phyloP scores from a whole-genome alignment of 2,113 vertebrate genomes.

The Sceloporus undulatus region DNA sequence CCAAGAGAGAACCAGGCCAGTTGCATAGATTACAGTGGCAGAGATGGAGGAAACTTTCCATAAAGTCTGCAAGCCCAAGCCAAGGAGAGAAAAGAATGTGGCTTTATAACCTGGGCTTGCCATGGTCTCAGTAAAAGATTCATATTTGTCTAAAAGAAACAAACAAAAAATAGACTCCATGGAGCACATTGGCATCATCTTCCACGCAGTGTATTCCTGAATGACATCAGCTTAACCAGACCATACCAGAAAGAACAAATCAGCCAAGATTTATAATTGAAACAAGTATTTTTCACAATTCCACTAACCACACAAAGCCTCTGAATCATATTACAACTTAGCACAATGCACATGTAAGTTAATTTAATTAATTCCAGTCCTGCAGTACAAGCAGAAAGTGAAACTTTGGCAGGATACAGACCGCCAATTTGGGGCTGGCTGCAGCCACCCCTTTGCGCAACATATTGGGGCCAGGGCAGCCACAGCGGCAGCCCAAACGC shows the following conservation, averaged over 20 bases:
- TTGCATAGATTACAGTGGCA: background rate
- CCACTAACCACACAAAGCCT: background rate
- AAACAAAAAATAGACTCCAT: background rate
- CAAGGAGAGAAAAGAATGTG: background rate
- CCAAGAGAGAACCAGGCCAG: no score
- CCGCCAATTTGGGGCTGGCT: no score
- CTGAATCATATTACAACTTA: conserved; percentile 13
- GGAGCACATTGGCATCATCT: background rate
- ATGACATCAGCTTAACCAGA: background rate
- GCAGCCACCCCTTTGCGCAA: no score
- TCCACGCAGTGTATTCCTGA: background rate
- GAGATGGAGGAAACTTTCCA: background rate
- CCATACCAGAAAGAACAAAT: background rate
- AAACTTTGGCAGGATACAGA: background rate
- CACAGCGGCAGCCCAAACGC: no score
- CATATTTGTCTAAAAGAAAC: background rate
- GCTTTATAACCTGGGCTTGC: background rate
- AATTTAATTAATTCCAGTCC: background rate
- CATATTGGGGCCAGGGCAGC: no score
- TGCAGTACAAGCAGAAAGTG: background rate
- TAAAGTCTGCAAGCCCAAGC: background rate
- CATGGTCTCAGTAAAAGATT: background rate
- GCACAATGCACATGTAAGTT: background rate
- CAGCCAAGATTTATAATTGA: background rate
- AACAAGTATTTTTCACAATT: background rate